phyloP scores from a whole-genome alignment of 2,797 vertebrate species.

The Phoebastria nigripes region DNA sequence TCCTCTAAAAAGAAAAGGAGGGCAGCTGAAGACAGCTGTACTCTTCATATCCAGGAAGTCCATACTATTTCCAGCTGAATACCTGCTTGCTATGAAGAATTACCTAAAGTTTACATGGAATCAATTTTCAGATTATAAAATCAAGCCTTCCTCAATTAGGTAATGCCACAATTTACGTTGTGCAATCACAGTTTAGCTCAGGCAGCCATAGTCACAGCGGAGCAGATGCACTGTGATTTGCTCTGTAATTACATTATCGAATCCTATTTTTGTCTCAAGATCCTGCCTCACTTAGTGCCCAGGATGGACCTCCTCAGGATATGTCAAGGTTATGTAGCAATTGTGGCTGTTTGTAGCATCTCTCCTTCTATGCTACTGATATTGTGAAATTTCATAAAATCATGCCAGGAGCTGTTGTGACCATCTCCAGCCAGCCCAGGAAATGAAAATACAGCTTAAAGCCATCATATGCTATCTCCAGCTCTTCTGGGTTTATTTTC shows the following conservation, averaged over 20 bases:
- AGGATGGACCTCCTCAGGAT: background rate
- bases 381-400: background rate
- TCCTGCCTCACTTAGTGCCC: background rate
- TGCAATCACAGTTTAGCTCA: background rate
- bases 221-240: background rate
- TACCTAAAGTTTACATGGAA: background rate
- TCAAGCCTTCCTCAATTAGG: background rate
- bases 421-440: background rate
- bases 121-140: conserved; percentile 16
- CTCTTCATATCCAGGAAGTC: background rate
- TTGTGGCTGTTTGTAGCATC: background rate
- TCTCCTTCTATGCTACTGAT: background rate
- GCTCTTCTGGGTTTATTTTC: background rate
- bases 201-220: background rate
- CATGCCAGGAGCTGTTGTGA: background rate
- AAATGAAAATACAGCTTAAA: conserved; percentile 16
- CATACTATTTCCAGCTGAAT: background rate
- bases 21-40: background rate
- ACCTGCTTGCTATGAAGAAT: background rate
- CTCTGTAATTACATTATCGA: background rate
- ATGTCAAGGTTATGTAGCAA: background rate
- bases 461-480: background rate
- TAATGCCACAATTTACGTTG: background rate
- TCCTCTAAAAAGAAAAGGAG: background rate
- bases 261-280: background rate